These are phyloP conservation scores for Cenopis cana DNA, from an alignment of 2,888 invertebrate genomes.

Conservation along the genomic window DNA sequence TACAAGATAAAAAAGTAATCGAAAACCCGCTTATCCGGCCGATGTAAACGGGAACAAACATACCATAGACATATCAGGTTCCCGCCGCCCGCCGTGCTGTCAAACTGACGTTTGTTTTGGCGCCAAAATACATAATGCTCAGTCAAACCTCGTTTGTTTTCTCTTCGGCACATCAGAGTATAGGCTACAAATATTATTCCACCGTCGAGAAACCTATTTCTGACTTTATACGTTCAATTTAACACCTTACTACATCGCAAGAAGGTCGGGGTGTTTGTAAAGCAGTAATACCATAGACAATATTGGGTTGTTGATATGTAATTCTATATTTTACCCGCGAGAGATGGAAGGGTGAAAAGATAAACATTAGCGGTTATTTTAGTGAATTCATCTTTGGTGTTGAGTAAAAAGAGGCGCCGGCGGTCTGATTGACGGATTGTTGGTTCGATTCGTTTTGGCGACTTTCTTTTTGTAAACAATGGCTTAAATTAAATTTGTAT, in stretches of 20 bases:
- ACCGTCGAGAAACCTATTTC: slow-evolving; percentile 49
- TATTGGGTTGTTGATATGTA: slow-evolving; percentile 69
- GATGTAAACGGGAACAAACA: slow-evolving; percentile 79
- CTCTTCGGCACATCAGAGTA: slow-evolving; percentile 80
- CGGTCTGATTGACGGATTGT: slow-evolving; percentile 73
- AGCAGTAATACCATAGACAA: slow-evolving; percentile 39
- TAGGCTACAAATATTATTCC: slow-evolving; percentile 62
- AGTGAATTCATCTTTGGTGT: slow-evolving; percentile 79
- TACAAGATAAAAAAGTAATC: slow-evolving; percentile 71
- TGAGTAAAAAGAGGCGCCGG: slow-evolving; percentile 80
- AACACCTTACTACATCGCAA: slow-evolving; percentile 55
- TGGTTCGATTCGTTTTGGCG: slow-evolving; percentile 54
- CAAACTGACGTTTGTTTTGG: slow-evolving; percentile 85
- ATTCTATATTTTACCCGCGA: slow-evolving; percentile 82
- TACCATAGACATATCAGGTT: slow-evolving; percentile 77
- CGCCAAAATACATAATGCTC: slow-evolving; percentile 84
- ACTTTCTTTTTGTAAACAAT: slow-evolving; percentile 23
- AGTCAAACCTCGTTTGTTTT: slow-evolving; percentile 82
- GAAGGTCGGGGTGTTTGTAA: slow-evolving; percentile 39
- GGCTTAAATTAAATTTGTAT: slow-evolving; percentile 5
- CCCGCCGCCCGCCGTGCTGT: slow-evolving; percentile 84
- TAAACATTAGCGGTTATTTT: slow-evolving; percentile 81
- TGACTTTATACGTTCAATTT: slow-evolving; percentile 51
- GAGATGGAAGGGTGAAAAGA: slow-evolving; percentile 83
- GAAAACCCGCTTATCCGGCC: slow-evolving; percentile 80